Conservation (phyloP, 1,140 invertebrate species). For the Dolichoris vasculosae region DNA sequence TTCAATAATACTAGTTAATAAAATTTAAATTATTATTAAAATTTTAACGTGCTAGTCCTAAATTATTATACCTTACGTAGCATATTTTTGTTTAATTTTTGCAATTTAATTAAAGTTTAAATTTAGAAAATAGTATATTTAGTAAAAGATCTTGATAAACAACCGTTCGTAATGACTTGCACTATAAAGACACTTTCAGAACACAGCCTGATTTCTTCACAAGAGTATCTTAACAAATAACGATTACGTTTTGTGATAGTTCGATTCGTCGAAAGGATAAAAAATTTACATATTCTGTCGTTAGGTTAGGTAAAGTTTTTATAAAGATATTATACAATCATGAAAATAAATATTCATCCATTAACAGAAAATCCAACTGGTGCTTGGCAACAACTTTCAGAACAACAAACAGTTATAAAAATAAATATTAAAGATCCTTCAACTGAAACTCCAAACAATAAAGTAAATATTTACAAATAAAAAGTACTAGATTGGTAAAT, state of each 20-base stretch:
- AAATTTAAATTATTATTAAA: constrained; percentile 13
- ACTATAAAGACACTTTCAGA: neutral
- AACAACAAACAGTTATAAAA: constrained; percentile 80
- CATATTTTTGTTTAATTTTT: constrained; percentile 45
- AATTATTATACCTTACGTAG: constrained; percentile 55
- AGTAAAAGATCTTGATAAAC: neutral
- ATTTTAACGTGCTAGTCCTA: neutral
- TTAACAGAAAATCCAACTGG: constrained; percentile 80
- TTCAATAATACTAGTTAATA: neutral
- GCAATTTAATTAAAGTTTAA: neutral
- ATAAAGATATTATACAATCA: too few species aligned
- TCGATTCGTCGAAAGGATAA: constrained; percentile 17
- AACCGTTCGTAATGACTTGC: constrained; percentile 21
- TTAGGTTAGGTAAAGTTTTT: neutral
- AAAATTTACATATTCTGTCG: neutral
- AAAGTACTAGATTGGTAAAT: too few species aligned
- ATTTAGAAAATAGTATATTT: neutral
- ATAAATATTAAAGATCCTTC: constrained; percentile 78
- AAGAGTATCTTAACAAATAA: neutral
- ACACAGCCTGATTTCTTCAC: neutral
- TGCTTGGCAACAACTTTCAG: constrained; percentile 81
- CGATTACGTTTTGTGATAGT: neutral
- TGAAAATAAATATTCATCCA: constrained; percentile 78
- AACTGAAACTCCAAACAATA: constrained; percentile 72
- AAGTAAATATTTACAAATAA: constrained; percentile 64